Percentiles rank a stretch among this genome's conserved stretches.
Evolutionary conservation across 2,797 vertebrate genomes (phyloP).

Genomic region (Okamejei kenojei): DNA sequence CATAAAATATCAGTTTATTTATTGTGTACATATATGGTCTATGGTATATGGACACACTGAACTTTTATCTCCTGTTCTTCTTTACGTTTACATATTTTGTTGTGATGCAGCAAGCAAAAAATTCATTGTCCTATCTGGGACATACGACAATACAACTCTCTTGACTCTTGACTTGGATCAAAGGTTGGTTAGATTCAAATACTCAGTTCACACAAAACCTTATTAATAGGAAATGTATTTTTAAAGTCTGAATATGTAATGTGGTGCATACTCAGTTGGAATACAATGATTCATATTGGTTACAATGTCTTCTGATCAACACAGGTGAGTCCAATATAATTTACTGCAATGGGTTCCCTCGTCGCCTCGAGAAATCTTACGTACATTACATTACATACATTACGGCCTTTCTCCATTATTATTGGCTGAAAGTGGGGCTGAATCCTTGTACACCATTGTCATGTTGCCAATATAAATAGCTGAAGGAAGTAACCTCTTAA

Average conservation of each 20-base stretch:
- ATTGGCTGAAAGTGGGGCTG: not conserved
- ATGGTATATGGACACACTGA: too few species aligned
- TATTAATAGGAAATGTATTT: not conserved
- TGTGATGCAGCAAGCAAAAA: too few species aligned
- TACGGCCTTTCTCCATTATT: not conserved
- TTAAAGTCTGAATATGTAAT: not conserved
- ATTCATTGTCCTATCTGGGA: too few species aligned
- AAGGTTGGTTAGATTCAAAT: not conserved
- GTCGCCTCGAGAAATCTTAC: not conserved
- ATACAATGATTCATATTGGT: not conserved
- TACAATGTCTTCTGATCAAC: not conserved
- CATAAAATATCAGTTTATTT: too few species aligned
- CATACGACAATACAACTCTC: too few species aligned
- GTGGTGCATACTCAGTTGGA: not conserved
- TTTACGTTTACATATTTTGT: too few species aligned
- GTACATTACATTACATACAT: not conserved
- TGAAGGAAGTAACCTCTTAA: not conserved
- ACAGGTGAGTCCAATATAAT: not conserved
- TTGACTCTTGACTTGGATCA: too few species aligned
- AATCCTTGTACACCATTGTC: not conserved
- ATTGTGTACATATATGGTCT: too few species aligned
- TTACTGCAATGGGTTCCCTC: not conserved
- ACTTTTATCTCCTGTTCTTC: too few species aligned
- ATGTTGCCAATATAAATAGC: conserved; percentile 13
- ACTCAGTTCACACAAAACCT: not conserved